phyloP scores from a whole-genome alignment of 2,888 invertebrate genomes.

The Lepetodrilus schrolli region DNA sequence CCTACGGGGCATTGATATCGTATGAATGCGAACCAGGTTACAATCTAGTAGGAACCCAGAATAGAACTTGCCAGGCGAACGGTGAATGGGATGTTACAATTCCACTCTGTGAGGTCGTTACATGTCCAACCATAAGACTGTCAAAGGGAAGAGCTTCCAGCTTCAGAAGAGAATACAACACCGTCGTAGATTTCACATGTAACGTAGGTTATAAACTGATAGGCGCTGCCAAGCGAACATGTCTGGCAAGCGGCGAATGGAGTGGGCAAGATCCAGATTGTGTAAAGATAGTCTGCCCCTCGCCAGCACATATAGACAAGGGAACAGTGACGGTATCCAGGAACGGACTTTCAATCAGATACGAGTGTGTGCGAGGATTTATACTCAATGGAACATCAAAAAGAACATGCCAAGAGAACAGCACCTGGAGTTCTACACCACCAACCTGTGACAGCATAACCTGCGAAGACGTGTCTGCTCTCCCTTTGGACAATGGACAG shows the following conservation, averaged over 20 bases:
- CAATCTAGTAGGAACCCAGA: slow-evolving; percentile 44
- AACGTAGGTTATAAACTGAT: slow-evolving; percentile 91
- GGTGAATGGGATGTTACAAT: slow-evolving; percentile 64
- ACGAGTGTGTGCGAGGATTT: slow-evolving; percentile 79
- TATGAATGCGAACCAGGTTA: slow-evolving; percentile 68
- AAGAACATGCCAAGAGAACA: slow-evolving; percentile 78
- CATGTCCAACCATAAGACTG: slow-evolving; percentile 56
- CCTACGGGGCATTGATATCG: slow-evolving; percentile 55
- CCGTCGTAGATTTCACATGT: slow-evolving; percentile 83
- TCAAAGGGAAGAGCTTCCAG: slow-evolving; percentile 51
- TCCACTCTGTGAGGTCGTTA: slow-evolving; percentile 63
- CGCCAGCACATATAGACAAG: slow-evolving; percentile 49
- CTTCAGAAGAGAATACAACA: slow-evolving; percentile 52
- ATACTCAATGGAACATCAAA: slow-evolving; percentile 90
- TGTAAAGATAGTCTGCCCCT: slow-evolving; percentile 54
- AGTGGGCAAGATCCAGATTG: slow-evolving; percentile 60
- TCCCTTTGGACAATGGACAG: slow-evolving; percentile 49
- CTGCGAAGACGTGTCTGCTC: slow-evolving; percentile 53
- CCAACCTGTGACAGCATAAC: slow-evolving; percentile 59
- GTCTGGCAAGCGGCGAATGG: slow-evolving; percentile 71
- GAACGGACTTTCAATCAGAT: slow-evolving; percentile 40
- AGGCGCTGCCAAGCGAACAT: slow-evolving; percentile 87
- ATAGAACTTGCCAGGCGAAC: slow-evolving; percentile 54
- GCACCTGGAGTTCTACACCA: slow-evolving; percentile 57
- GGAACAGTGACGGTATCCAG: slow-evolving; percentile 40